These are phyloP conservation scores for Pherbina coryleti DNA, from an alignment of 2,888 invertebrate genomes.

Conservation along the genomic window DNA sequence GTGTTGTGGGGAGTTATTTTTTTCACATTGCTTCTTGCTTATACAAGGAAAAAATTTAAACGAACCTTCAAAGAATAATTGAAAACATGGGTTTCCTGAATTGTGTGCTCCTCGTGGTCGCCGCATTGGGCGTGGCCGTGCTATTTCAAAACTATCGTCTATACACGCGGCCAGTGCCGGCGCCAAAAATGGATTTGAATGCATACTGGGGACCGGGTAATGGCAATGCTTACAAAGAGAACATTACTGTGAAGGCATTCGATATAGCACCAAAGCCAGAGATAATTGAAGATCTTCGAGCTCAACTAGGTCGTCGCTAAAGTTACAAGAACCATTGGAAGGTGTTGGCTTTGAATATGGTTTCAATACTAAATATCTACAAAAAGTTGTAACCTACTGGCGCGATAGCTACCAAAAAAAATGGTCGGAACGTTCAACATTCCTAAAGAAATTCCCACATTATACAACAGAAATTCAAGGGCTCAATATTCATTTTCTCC, in stretches of 20 bases:
- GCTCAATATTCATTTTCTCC: conserved; percentile 81
- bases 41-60: not conserved
- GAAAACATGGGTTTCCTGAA: conserved; percentile 49
- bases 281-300: conserved; percentile 73
- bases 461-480: conserved; percentile 82
- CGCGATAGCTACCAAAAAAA: conserved; percentile 77
- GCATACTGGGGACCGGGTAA: conserved; percentile 67
- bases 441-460: conserved; percentile 82
- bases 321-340: conserved; percentile 75
- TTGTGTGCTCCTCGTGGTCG: conserved; percentile 55
- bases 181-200: conserved; percentile 61
- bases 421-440: conserved; percentile 77
- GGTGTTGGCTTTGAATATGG: conserved; percentile 83
- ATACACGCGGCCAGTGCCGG: conserved; percentile 56
- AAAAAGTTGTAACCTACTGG: conserved; percentile 83
- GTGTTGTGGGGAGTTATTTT: not conserved
- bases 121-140: conserved; percentile 56
- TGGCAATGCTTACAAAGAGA: conserved; percentile 59
- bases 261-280: conserved; percentile 58
- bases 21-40: not conserved
- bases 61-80: not conserved
- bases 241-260: conserved; percentile 58
- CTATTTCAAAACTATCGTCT: conserved; percentile 62
- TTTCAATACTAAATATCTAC: conserved; percentile 79
- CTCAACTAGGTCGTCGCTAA: conserved; percentile 72